Evolutionary conservation across 2,888 invertebrate genomes (phyloP), one percentile per base, ranked within the genome.

Genomic region (Sympetrum striolatum): DNA sequence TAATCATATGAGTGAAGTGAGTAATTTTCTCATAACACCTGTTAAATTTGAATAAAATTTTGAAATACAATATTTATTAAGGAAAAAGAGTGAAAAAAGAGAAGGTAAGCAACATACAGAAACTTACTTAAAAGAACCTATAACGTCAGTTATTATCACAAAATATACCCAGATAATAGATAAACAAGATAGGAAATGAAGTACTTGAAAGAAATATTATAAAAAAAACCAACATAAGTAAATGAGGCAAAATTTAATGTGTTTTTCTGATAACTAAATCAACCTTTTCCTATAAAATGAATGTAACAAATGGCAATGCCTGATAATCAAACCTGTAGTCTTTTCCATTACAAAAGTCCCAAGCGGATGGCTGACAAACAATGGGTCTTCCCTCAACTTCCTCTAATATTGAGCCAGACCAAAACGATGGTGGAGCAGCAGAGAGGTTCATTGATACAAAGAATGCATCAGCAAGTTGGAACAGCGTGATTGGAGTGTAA

Each of bases 331-430:
- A 97, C 98, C 98, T 96, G 93, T 96, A 98, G 93, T 98, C 98
- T 91, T 97, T 96, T 90, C 96, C 95, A 92, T 98, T 98, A 93
- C 98, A 98, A 94, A 98, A 98, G 94, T 98, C 98, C 97, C 98
- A 98, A 0, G 98, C 98, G 0, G 98, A 98, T 0, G 98, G 98
- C 92, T 98, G 98, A 93, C 98, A 98, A 90, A 98, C 95, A 0
- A 97, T 95, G 18, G 96, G 96, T 15, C 97, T 94, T 92, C 97
- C 97, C 0, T 96, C 94, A 0, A 97, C 97, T 93, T 98, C 97
- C 92, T 97, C 96, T 80, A 98, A 94, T 53, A 98, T 95, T 8
- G 98, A 98, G 91, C 97, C 96, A 0, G 96, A 95, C 98, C 98
- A 98, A 94, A 98, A 98, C 93, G 97, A 97, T 1, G 96, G 96